Conservation (phyloP, 2,797 vertebrate species). For the Manis pentadactyla region DNA sequence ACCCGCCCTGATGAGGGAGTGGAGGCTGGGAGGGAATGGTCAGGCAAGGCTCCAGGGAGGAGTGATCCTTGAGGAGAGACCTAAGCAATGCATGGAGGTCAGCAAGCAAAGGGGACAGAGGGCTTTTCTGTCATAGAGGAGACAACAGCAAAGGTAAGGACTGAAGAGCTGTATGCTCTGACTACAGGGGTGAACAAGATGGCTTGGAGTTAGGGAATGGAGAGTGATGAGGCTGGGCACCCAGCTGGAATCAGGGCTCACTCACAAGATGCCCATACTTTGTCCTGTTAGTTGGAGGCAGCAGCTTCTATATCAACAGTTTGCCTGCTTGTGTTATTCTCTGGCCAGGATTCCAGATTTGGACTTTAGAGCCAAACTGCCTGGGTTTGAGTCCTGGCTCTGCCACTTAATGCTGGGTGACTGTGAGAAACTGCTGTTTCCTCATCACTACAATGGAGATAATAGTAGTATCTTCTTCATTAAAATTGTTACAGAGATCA, state of each 20-base stretch:
- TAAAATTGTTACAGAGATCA: neutral
- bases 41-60: neutral
- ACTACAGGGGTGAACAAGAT: accelerated
- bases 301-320: neutral
- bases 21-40: too few species aligned
- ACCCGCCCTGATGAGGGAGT: neutral
- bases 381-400: neutral
- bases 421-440: neutral
- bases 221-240: too few species aligned
- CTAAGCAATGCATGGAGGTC: neutral
- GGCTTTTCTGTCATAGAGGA: neutral
- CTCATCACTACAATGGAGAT: neutral
- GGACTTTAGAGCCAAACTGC: neutral
- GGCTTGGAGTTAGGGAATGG: neutral
- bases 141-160: too few species aligned
- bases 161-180: neutral
- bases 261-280: neutral
- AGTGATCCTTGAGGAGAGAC: neutral
- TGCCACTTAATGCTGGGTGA: neutral
- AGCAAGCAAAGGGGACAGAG: neutral
- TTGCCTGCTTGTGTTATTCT: neutral
- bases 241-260: neutral
- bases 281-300: neutral
- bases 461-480: neutral
- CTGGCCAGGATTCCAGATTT: neutral